Evolutionary conservation across 92 coral and sea anemone genomes (phyloP), one percentile per base, ranked within the genome.

Genomic region (Epizoanthus ramosus): DNA sequence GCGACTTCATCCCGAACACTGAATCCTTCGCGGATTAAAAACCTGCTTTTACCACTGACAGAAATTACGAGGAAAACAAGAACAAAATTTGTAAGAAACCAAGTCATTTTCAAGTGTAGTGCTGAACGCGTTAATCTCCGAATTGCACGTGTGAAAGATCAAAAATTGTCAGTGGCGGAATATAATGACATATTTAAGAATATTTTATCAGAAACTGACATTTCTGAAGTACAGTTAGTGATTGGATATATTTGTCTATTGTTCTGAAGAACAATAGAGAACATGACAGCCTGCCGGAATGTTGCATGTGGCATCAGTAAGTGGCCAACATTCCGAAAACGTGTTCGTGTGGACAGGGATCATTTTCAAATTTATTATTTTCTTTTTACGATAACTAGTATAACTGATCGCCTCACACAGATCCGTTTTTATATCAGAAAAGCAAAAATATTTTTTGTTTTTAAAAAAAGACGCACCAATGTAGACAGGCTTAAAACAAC

Each of bases 1-100:
- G 25, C 47, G 15, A 61, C 70, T 77, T 77, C 82, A 31, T 77
- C 82, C 41, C 82, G 82, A 19, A 77, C 25, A 28, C 82, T 77
- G 52, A 77, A 77, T 6, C 82, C 82, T 17, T 77, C 82, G 33
- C 71, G 82, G 23, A 31, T 33, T 31, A 69, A 39, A 71, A 47
- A 71, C 17, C 57, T 61, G 52, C 82, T 77, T 77, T 57, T 60
- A 39, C 71, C 5, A 8, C 17, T 69, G 6, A 22, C 57, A 19
- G 16, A 41, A 52, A 4, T 63, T n/a, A 21, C 70, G 28, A 77
- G 71, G 59, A 13, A 61, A 28, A 63, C 61, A 3, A 77, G 21
- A 63, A 61, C 50, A 3, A 41, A 61, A 41, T 3, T 19, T 14
- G 23, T 3, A 15, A 59, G 3, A 39, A 60, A 39, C 71, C 59